Conservation (phyloP, 30 jellyfish, hydroid and myxozoan species). For the Mastigias papua region DNA sequence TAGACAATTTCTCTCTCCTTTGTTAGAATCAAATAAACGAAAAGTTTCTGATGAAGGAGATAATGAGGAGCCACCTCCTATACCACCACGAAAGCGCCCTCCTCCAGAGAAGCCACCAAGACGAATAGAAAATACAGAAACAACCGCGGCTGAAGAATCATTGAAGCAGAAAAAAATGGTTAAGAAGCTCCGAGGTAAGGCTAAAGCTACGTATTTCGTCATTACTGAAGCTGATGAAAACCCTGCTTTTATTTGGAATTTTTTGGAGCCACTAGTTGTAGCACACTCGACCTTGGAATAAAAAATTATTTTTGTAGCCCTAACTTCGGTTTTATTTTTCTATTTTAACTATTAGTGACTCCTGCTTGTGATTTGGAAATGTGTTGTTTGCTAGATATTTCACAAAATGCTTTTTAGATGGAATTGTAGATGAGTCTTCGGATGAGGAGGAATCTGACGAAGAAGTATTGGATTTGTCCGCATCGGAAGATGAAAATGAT, state of each 20-base stretch:
- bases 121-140: constrained; percentile 32
- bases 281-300: no score
- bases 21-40: constrained; percentile 60
- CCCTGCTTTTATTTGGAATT: no score
- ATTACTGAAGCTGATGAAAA: no score
- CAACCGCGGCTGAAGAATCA: constrained; percentile 74
- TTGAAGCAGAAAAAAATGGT: constrained; percentile 71
- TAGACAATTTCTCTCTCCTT: no score
- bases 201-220: no score
- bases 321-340: no score
- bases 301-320: no score
- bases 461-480: constrained; percentile 81
- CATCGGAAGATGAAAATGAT: constrained; percentile 55
- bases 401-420: constrained; percentile 1
- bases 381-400: background rate
- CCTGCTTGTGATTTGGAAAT: no score
- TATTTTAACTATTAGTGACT: no score
- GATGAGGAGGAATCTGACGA: constrained; percentile 72
- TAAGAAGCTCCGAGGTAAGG: constrained; percentile 62
- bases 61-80: constrained; percentile 90
- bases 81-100: constrained; percentile 78
- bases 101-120: constrained; percentile 89
- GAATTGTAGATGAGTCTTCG: constrained; percentile 74
- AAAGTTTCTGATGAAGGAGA: constrained; percentile 73
- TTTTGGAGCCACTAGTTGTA: no score